Percentiles rank a stretch among this genome's conserved stretches.
phyloP scores from a whole-genome alignment of 2,113 vertebrate species.

The Illadopsis cleaveri region DNA sequence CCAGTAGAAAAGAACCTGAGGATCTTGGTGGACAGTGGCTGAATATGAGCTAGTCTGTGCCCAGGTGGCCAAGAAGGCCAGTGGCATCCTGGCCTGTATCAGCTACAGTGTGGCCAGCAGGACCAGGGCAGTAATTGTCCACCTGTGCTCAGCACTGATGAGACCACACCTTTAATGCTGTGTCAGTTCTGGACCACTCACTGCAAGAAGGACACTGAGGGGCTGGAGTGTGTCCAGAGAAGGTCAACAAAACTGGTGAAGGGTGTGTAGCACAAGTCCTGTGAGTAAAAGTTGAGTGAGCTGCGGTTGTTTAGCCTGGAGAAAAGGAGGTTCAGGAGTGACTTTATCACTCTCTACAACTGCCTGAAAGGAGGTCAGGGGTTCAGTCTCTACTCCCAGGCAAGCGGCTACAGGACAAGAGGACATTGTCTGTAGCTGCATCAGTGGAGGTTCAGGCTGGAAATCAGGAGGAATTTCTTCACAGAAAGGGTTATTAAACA shows the following conservation, averaged over 20 bases:
- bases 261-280: background rate
- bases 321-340: background rate
- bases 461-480: background rate
- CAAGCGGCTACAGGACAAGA: background rate
- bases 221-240: background rate
- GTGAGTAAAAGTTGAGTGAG: fast-evolving
- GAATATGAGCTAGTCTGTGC: background rate
- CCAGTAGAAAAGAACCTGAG: background rate
- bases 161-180: fast-evolving
- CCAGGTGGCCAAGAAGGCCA: background rate
- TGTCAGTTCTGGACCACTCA: background rate
- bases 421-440: background rate
- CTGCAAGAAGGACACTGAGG: background rate
- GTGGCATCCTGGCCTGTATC: background rate
- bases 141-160: fast-evolving
- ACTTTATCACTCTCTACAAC: background rate
- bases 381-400: fast-evolving
- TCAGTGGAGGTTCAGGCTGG: background rate
- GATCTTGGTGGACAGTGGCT: background rate
- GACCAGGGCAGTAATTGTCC: fast-evolving
- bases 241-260: background rate
- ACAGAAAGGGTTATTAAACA: background rate
- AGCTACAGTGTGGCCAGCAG: background rate
- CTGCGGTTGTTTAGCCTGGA: background rate
- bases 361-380: background rate